Conservation (phyloP, 2,888 invertebrate genomes). For the Lymantria monacha region DNA sequence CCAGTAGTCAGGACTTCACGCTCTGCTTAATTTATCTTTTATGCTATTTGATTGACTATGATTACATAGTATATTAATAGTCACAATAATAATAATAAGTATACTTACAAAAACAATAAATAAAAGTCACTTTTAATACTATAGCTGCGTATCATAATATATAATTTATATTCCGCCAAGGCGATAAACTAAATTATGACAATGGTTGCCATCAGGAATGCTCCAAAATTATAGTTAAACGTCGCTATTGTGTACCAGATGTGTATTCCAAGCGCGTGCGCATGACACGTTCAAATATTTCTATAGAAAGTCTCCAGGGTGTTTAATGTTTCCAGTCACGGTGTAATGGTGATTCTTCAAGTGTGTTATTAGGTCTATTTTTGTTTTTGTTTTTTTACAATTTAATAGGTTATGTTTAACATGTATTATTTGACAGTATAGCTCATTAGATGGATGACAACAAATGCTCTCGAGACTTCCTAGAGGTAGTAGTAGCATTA, state of each 20-base stretch:
- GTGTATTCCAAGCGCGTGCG: slow-evolving; percentile 63
- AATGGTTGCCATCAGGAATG: slow-evolving; percentile 34
- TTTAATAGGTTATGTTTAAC: not conserved
- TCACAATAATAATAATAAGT: not conserved
- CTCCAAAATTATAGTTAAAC: slow-evolving; percentile 55
- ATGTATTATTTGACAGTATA: too few species aligned
- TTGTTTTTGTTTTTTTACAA: not conserved
- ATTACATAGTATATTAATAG: too few species aligned
- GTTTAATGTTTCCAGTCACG: slow-evolving; percentile 39
- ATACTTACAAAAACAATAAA: not conserved
- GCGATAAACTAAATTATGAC: slow-evolving; percentile 29
- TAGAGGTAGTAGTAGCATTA: too few species aligned
- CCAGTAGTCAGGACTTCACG: too few species aligned
- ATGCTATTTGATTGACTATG: too few species aligned
- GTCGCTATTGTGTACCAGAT: slow-evolving; percentile 54
- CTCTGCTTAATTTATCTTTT: too few species aligned
- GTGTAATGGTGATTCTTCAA: slow-evolving; percentile 10
- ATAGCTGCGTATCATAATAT: slow-evolving; percentile 3
- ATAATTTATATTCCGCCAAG: slow-evolving; percentile 24
- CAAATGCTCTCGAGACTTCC: too few species aligned
- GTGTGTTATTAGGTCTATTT: not conserved
- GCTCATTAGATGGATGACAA: too few species aligned
- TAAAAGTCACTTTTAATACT: slow-evolving; percentile 1
- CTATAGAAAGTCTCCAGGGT: slow-evolving; percentile 70
- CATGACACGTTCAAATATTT: slow-evolving; percentile 64